These are phyloP conservation scores for Ernsta delagoae DNA, from an alignment of 2,888 invertebrate genomes.

Conservation along the genomic window DNA sequence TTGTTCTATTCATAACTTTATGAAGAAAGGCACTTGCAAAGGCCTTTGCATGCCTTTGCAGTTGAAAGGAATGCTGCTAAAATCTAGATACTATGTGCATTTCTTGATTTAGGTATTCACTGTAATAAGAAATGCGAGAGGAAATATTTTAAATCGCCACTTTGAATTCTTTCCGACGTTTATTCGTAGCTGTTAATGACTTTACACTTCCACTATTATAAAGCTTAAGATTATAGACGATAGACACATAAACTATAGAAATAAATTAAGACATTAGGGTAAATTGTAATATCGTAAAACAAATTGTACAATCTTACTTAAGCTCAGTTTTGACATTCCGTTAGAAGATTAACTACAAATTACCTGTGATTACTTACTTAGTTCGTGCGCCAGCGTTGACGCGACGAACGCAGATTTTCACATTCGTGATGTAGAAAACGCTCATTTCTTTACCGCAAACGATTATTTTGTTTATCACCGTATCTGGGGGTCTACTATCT, in stretches of 20 bases:
- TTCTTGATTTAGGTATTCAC: no score
- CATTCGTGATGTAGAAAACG: slow-evolving; percentile 78
- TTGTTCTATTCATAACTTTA: slow-evolving; percentile 3
- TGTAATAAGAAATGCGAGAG: no score
- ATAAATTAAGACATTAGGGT: no score
- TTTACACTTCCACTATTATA: no score
- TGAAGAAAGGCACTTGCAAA: not conserved
- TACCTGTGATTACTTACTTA: slow-evolving; percentile 47
- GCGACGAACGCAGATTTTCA: slow-evolving; percentile 65
- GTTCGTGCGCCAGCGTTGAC: slow-evolving; percentile 50
- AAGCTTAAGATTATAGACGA: no score
- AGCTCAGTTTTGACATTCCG: slow-evolving; percentile 17
- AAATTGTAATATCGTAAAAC: not conserved
- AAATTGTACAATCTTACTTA: slow-evolving; percentile 12
- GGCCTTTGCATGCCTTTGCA: not conserved
- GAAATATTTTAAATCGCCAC: no score
- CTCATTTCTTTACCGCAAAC: slow-evolving; percentile 74
- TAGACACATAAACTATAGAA: no score
- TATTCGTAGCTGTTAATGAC: no score
- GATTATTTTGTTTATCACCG: slow-evolving; percentile 73
- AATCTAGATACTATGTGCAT: not conserved
- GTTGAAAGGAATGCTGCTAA: not conserved
- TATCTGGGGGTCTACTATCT: slow-evolving; percentile 36
- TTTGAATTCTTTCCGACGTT: no score
- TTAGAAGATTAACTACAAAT: slow-evolving; percentile 51